Conservation (phyloP, 2,113 vertebrate genomes). For the Rhynchomys soricoides region DNA sequence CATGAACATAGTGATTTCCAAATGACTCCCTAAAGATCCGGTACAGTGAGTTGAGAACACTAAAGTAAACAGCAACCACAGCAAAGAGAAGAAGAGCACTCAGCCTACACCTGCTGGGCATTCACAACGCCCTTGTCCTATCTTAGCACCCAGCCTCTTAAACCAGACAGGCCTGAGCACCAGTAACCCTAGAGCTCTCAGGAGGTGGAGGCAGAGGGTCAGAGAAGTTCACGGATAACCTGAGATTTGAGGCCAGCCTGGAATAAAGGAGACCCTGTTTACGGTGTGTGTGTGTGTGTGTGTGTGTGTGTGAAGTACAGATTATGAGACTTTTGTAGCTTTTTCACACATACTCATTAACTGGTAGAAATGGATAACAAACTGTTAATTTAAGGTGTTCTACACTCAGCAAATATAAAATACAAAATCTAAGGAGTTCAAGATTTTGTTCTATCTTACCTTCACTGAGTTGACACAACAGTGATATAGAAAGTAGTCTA, state of each 20-base stretch:
- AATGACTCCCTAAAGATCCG: not conserved
- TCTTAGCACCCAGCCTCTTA: not conserved
- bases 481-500: not conserved
- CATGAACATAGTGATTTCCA: not conserved
- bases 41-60: not conserved
- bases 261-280: not conserved
- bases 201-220: not conserved
- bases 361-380: not conserved
- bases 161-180: not conserved
- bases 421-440: slow-evolving; percentile 15
- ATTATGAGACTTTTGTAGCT: not conserved
- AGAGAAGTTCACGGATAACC: not conserved
- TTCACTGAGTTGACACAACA: slow-evolving; percentile 8
- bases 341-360: slow-evolving; percentile 3
- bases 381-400: not conserved
- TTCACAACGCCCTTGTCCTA: not conserved
- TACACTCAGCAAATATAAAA: not conserved
- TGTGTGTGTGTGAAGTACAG: too few species aligned
- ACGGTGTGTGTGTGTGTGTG: too few species aligned
- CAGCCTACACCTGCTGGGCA: too few species aligned
- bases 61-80: not conserved
- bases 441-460: not conserved
- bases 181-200: not conserved
- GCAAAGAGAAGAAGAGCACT: not conserved
- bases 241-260: not conserved